A percentile compares a stretch with the other conserved stretches of the same genome.
phyloP scores from a whole-genome alignment of 2,888 invertebrate genomes.

The Pocota personata region DNA sequence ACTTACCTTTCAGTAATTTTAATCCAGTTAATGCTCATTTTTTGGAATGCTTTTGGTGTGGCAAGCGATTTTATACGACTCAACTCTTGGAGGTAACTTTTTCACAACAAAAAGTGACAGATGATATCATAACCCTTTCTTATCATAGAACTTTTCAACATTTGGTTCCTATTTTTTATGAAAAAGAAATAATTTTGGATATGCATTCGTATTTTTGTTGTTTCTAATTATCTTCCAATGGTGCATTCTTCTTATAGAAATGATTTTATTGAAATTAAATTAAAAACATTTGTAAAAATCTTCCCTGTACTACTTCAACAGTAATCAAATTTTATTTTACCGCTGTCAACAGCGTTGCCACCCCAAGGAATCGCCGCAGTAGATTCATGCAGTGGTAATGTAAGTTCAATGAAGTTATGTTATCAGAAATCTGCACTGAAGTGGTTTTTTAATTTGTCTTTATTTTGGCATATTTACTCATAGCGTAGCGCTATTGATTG shows the following conservation, averaged over 20 bases:
- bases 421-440: too few relatives aligned
- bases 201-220: neutral
- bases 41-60: constrained; percentile 14
- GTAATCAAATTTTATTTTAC: neutral
- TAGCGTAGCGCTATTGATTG: too few relatives aligned
- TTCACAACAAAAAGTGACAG: constrained; percentile 43
- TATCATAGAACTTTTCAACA: neutral
- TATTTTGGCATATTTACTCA: too few relatives aligned
- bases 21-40: constrained; percentile 79
- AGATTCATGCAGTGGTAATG: too few relatives aligned
- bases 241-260: neutral
- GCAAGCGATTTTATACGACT: neutral
- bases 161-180: neutral
- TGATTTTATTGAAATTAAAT: neutral
- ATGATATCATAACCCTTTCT: neutral
- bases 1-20: constrained; percentile 79
- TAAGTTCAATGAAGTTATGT: too few relatives aligned
- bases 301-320: neutral
- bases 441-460: too few relatives aligned
- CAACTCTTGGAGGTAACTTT: neutral
- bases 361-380: too few relatives aligned
- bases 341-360: too few relatives aligned
- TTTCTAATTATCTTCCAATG: neutral
- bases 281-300: neutral
- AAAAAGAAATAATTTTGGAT: too few relatives aligned